A percentile compares a stretch with the other conserved stretches of the same genome.
Conservation (phyloP, 2,113 vertebrate species). For the Micronycteris hirsuta region DNA sequence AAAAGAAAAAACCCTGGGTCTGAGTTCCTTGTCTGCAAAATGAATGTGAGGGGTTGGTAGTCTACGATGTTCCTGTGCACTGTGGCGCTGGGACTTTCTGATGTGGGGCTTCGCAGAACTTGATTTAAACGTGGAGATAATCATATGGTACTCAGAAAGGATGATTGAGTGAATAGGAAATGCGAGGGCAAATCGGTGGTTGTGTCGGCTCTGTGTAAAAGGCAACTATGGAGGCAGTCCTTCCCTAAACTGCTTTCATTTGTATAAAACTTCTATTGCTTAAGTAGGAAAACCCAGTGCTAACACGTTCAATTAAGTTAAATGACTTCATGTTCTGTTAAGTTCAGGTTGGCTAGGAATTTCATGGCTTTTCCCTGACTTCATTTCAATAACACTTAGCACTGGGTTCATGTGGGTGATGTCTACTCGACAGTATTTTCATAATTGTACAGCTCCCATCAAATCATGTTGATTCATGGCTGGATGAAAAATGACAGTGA, state of each 20-base stretch:
- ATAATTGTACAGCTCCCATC: constrained; percentile 56
- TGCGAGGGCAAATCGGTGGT: background rate
- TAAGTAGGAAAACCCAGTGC: constrained; percentile 59
- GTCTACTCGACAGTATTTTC: constrained; percentile 62
- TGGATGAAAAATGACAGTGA: constrained; percentile 57
- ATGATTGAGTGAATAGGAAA: constrained; percentile 37
- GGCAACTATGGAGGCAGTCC: constrained; percentile 20
- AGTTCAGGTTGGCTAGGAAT: constrained; percentile 53
- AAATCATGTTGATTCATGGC: constrained; percentile 67
- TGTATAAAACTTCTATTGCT: constrained; percentile 63
- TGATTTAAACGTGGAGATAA: constrained; percentile 48
- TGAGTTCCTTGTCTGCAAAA: constrained; percentile 25
- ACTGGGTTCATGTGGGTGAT: constrained; percentile 28
- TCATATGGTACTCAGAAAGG: constrained; percentile 14
- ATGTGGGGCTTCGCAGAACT: background rate
- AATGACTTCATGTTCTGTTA: constrained; percentile 66
- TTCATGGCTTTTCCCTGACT: constrained; percentile 64
- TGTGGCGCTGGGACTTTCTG: background rate
- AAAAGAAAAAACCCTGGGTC: background rate
- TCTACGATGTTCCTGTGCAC: background rate
- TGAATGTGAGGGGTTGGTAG: background rate
- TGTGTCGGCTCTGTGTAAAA: constrained; percentile 54
- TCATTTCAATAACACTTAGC: constrained; percentile 69
- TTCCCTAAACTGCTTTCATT: constrained; percentile 41
- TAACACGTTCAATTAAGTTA: constrained; percentile 67